Evolutionary conservation across 2,113 vertebrate species (phyloP).

Genomic region (Mirounga angustirostris): DNA sequence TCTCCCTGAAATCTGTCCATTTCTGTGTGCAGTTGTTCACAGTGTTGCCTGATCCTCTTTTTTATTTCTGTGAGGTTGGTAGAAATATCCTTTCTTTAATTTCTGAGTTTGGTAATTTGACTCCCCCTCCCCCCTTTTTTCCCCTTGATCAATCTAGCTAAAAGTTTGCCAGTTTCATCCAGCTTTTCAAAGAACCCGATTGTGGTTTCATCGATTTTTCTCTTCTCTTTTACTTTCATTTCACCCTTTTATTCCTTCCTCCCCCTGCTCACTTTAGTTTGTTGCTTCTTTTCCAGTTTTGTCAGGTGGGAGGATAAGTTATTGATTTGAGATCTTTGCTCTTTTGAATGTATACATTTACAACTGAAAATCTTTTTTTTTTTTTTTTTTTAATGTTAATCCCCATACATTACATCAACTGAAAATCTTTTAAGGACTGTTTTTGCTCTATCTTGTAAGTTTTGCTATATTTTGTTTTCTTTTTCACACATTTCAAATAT

Average conservation of each 20-base stretch:
- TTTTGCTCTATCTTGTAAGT: background rate
- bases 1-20: background rate
- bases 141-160: background rate
- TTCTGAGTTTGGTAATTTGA: background rate
- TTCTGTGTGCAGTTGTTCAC: fast-evolving
- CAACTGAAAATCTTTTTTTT: too few species aligned
- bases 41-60: too few species aligned
- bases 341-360: background rate
- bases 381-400: too few species aligned
- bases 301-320: background rate
- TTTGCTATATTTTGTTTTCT: background rate
- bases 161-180: background rate
- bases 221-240: background rate
- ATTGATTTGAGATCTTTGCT: background rate
- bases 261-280: background rate
- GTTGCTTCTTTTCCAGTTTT: background rate
- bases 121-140: fast-evolving
- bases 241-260: too few species aligned
- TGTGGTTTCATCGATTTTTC: background rate
- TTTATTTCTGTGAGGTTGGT: background rate
- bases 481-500: background rate
- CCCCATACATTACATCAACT: too few species aligned
- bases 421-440: too few species aligned
- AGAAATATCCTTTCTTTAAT: fast-evolving
- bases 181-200: background rate